A percentile compares a stretch with the other conserved stretches of the same genome.
phyloP scores from a whole-genome alignment of 2,113 vertebrate genomes.

The Plectropomus leopardus region DNA sequence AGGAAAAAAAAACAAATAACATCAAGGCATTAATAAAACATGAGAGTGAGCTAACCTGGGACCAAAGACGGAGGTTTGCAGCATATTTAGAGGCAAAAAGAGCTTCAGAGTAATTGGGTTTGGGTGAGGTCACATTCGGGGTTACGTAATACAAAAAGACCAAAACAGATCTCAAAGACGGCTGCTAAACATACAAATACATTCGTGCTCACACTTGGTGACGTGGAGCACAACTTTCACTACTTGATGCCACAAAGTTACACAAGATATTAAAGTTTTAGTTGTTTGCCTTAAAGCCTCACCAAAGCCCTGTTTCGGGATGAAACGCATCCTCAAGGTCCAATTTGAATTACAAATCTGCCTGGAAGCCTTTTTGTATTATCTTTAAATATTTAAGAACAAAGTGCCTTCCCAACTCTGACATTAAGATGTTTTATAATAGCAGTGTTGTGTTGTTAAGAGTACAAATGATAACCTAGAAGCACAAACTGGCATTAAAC shows the following conservation, averaged over 20 bases:
- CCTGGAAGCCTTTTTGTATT: conserved; percentile 50
- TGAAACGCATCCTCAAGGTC: conserved; percentile 56
- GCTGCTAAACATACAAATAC: not conserved
- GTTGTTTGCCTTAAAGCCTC: conserved; percentile 56
- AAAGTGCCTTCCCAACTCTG: conserved; percentile 20
- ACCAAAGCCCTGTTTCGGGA: conserved; percentile 40
- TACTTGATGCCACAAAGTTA: conserved; percentile 52
- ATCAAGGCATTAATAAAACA: conserved; percentile 73
- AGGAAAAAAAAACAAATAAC: conserved; percentile 44
- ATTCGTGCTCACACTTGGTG: not conserved
- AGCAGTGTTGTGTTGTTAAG: conserved; percentile 9
- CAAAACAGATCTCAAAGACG: conserved; percentile 6
- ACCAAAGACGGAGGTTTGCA: conserved; percentile 35
- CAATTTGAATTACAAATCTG: conserved; percentile 77
- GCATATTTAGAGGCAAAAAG: conserved; percentile 39
- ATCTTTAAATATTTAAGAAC: conserved; percentile 64
- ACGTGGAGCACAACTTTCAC: conserved; percentile 10
- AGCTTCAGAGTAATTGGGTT: conserved; percentile 32
- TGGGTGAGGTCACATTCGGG: conserved; percentile 19
- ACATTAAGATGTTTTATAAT: conserved; percentile 20
- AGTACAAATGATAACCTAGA: not conserved
- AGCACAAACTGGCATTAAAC: not conserved
- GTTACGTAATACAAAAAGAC: conserved; percentile 31
- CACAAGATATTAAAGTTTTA: conserved; percentile 52
- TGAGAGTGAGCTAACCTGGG: conserved; percentile 55